phyloP scores from a whole-genome alignment of 2,113 vertebrate genomes.

The Melierax canorus region DNA sequence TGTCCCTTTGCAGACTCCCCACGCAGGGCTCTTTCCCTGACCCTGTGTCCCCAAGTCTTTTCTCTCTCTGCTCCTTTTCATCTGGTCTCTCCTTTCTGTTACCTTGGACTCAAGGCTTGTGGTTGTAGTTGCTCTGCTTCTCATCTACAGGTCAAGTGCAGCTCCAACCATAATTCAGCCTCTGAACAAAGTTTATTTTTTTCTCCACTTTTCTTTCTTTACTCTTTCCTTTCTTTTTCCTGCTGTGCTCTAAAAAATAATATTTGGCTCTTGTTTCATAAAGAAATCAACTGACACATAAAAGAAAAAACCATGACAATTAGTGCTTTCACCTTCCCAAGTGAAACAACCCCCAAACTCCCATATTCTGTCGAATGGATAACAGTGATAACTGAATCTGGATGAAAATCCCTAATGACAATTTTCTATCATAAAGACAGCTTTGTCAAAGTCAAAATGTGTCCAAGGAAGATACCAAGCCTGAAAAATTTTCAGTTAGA shows the following conservation, averaged over 20 bases:
- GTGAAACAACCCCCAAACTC: not conserved
- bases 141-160: not conserved
- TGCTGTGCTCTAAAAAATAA: not conserved
- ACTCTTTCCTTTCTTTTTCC: not conserved
- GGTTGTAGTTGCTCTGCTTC: not conserved
- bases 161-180: not conserved
- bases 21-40: rapidly evolving
- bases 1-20: not conserved
- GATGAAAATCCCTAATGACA: not conserved
- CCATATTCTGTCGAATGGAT: not conserved
- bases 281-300: not conserved
- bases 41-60: not conserved
- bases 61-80: not conserved
- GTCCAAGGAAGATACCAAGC: not conserved
- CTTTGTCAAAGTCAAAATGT: not conserved
- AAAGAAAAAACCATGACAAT: not conserved
- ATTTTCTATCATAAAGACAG: not conserved
- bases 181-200: not conserved
- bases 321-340: not conserved
- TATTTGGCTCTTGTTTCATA: not conserved
- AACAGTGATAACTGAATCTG: not conserved
- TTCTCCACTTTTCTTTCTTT: not conserved
- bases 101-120: not conserved
- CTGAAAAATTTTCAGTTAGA: not conserved
- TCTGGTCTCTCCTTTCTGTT: not conserved